phyloP scores from a whole-genome alignment of 2,113 vertebrate genomes.

The Erythrocercus mccallii region DNA sequence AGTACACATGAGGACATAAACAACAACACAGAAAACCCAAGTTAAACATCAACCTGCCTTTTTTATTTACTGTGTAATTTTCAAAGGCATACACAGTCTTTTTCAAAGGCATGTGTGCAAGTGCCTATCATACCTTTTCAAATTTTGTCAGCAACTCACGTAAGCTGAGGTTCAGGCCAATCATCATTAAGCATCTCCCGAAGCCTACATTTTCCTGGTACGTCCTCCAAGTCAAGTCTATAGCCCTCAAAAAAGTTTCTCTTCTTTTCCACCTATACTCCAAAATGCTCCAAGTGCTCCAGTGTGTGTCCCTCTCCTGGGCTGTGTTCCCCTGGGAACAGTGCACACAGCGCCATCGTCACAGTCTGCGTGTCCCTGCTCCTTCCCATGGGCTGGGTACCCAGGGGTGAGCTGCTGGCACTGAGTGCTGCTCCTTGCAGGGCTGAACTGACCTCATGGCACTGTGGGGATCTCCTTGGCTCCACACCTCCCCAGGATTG shows the following conservation, averaged over 20 bases:
- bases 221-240: slow-evolving; percentile 53
- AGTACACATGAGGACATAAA: neutral
- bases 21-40: neutral
- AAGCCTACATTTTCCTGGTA: slow-evolving; percentile 75
- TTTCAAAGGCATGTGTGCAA: neutral
- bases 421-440: neutral
- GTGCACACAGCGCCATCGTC: slow-evolving; percentile 44
- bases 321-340: slow-evolving; percentile 4
- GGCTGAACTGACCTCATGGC: slow-evolving; percentile 41
- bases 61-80: neutral
- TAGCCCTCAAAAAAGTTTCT: slow-evolving; percentile 13
- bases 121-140: slow-evolving; percentile 87
- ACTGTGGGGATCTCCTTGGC: slow-evolving; percentile 2
- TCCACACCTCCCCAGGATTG: slow-evolving; percentile 1
- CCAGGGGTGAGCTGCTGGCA: neutral
- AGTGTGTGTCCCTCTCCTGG: slow-evolving; percentile 39
- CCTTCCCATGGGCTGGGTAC: slow-evolving; percentile 9
- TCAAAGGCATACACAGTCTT: neutral
- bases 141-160: slow-evolving; percentile 88
- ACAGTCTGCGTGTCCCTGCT: neutral
- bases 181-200: slow-evolving; percentile 81
- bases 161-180: slow-evolving; percentile 92
- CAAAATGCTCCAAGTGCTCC: slow-evolving; percentile 24
- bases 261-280: slow-evolving; percentile 55
- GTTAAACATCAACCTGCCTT: neutral